Base-by-base conservation (phyloP, 2,113 vertebrate species). In the Percina caprodes region DNA sequence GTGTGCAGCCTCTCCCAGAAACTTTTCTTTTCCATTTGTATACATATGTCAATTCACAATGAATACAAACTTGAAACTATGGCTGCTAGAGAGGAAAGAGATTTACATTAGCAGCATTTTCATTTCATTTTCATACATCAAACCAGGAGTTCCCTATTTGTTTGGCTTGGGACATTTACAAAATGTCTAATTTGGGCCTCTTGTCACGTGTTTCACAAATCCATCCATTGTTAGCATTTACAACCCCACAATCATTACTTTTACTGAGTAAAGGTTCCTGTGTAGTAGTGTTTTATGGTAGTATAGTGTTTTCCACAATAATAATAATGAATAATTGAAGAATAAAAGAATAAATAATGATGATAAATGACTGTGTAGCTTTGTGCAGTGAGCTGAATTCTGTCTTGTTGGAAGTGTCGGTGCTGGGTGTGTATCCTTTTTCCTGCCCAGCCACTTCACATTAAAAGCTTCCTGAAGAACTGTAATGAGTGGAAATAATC, bases 401-500 rank as follows among this genome's bases (percentile, higher is more conserved):
- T 59, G 52, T 86, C 80, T 30, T 71, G 52, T 84, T 90, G 82
- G 72, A 74, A 83, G 86, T 74, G 81, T 79, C 56, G 18, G 60
- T 1, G 70, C 73, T 62, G 73, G 75, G 56, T 70, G 77, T 74
- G 83, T 56, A 68, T 90, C 84, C 89, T 77, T 70, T 81, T 58
- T 39, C 49, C 75, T 33, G 58, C 42, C 62, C 83, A 70, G 74
- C 60, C 85, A 82, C 86, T 86, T 85, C 87, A 83, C 84, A 86
- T 84, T 90, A 83, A 92, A 86, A 11, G 54, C 83, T 91, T 91
- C 85, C 87, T 82, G 88, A 90, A 67, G 72, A 71, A 42, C 74
- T 69, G 48, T 77, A 89, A 86, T 56, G 49, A 85, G 74, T 91
- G 90, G 83, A 91, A 90, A 90, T 86, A 78, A 83, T 88, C 85